Evolutionary conservation across 92 coral and sea anemone species (phyloP).

Genomic region (Isaurus tuberculatus): DNA sequence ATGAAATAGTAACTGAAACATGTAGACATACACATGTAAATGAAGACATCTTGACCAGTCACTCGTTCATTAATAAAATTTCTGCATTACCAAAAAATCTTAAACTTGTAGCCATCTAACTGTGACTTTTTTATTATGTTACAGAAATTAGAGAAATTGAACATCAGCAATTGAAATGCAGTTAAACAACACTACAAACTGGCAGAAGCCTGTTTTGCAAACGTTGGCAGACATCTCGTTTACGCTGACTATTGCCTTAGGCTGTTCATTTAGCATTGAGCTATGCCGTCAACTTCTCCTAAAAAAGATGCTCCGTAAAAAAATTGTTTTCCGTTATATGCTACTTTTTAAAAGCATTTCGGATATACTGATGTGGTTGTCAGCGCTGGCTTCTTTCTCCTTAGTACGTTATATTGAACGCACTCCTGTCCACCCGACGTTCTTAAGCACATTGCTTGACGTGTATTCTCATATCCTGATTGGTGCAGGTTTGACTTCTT

Average conservation of each 20-base stretch:
- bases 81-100: no score
- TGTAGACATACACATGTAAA: no score
- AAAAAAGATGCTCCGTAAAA: slow-evolving; percentile 1
- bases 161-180: neutral
- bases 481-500: neutral
- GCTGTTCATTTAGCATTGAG: neutral
- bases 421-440: neutral
- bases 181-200: no score
- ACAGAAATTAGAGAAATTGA: neutral
- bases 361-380: neutral
- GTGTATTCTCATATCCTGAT: neutral
- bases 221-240: neutral
- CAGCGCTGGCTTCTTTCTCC: slow-evolving; percentile 6
- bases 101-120: no score
- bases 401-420: neutral
- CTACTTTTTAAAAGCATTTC: slow-evolving; percentile 19
- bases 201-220: neutral
- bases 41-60: no score
- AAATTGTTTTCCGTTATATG: neutral
- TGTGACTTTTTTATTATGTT: neutral
- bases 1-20: no score
- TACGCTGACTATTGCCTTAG: neutral
- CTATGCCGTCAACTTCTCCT: neutral
- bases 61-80: no score
- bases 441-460: neutral